A percentile compares a stretch with the other conserved stretches of the same genome.
Conservation (phyloP, 1,140 invertebrate genomes). For the Trinorchestia longiramus region DNA sequence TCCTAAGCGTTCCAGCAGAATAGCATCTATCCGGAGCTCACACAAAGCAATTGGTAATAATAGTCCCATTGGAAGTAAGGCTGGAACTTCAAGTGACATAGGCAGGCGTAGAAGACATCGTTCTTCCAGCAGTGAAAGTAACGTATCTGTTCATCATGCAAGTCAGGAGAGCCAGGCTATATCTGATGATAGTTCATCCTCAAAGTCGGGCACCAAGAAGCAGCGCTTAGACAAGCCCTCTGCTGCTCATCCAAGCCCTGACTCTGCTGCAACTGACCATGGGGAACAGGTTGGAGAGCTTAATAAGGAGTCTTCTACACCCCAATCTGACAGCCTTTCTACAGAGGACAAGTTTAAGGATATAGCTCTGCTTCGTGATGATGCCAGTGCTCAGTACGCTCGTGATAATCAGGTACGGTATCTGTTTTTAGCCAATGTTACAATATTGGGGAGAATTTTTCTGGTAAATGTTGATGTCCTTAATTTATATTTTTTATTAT, state of each 20-base stretch:
- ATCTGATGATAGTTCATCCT: background rate
- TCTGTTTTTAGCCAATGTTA: background rate
- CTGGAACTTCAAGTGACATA: background rate
- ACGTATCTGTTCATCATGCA: background rate
- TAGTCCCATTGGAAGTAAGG: background rate
- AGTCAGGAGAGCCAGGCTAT: background rate
- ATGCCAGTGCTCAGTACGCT: background rate
- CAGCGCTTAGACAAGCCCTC: background rate
- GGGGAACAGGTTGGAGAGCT: background rate
- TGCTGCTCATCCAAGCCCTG: background rate
- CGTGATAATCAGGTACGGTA: background rate
- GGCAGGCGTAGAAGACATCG: conserved; percentile 11
- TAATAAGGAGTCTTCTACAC: background rate
- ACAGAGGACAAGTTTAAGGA: background rate
- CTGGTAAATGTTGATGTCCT: background rate
- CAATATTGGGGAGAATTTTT: background rate
- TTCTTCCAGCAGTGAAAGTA: conserved; percentile 4
- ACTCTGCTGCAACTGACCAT: background rate
- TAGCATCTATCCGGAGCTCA: background rate
- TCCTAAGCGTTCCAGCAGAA: conserved; percentile 20
- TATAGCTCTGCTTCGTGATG: background rate
- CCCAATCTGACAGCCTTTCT: background rate
- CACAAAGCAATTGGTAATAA: background rate
- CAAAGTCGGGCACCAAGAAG: background rate
- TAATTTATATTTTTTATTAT: background rate